These are phyloP conservation scores for Echinarachnius parma DNA, from an alignment of 53 echinoderm and acorn worm genomes.

Conservation along the genomic window DNA sequence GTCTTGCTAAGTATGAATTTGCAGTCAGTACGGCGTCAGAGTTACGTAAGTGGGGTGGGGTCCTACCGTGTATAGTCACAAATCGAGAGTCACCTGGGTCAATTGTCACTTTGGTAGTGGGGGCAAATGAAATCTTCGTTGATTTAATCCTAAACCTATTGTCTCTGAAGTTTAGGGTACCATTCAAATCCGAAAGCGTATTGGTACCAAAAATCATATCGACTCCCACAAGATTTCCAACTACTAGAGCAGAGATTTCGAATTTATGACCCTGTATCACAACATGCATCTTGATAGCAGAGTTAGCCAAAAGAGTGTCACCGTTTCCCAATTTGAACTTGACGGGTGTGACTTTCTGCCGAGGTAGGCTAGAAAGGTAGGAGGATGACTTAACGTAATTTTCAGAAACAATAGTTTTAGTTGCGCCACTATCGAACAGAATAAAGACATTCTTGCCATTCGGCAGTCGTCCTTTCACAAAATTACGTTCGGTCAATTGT, in stretches of 20 bases:
- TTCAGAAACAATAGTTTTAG: conserved; percentile 11
- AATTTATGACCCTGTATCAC: conserved; percentile 10
- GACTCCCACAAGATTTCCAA: conserved; percentile 2
- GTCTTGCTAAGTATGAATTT: neutral
- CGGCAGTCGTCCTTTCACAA: conserved; percentile 14
- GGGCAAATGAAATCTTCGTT: conserved; percentile 9
- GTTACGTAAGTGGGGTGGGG: conserved; percentile 19
- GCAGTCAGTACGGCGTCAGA: conserved; percentile 15
- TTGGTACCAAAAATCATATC: conserved; percentile 39
- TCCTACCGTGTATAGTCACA: conserved; percentile 10
- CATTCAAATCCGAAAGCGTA: conserved; percentile 29
- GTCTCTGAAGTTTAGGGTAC: conserved; percentile 17
- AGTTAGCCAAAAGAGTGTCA: neutral
- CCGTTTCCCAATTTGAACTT: conserved; percentile 26
- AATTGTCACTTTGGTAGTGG: conserved; percentile 1
- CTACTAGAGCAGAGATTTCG: conserved; percentile 15
- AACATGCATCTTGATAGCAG: neutral
- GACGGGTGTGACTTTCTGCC: neutral
- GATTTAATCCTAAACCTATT: conserved; percentile 17
- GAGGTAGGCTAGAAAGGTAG: neutral
- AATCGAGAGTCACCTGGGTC: neutral
- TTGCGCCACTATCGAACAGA: conserved; percentile 52
- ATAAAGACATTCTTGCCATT: conserved; percentile 32
- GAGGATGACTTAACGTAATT: conserved; percentile 1
- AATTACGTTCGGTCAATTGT: too few species aligned